A percentile compares a stretch with the other conserved stretches of the same genome.
phyloP scores from a whole-genome alignment of 2,888 invertebrate species.

The Gonocerus acuteangulatus region DNA sequence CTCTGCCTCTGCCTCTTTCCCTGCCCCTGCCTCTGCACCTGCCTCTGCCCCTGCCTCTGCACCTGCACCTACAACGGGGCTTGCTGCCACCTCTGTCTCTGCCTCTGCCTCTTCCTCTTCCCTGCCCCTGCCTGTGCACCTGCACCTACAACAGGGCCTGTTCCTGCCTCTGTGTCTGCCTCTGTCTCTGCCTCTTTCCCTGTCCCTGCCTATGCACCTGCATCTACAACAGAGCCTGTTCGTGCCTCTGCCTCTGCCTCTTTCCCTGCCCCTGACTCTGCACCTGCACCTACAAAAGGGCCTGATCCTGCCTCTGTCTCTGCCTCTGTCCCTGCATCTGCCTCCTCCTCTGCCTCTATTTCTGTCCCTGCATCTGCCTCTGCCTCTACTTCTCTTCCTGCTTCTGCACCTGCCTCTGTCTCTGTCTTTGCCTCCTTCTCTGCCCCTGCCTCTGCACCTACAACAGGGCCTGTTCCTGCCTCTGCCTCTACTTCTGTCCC shows the following conservation, averaged over 20 bases:
- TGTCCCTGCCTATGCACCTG: neutral
- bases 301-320: too few species aligned
- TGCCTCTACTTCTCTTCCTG: too few species aligned
- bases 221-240: neutral
- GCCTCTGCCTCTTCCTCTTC: neutral
- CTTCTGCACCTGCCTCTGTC: too few species aligned
- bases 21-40: neutral
- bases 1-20: conserved; percentile 13
- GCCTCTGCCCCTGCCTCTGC: conserved; percentile 4
- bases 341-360: conserved; percentile 6
- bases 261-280: neutral
- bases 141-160: neutral
- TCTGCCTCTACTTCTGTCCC: conserved; percentile 2
- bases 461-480: neutral
- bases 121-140: neutral
- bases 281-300: too few species aligned
- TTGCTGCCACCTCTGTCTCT: conserved; percentile 14
- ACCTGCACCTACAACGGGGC: neutral
- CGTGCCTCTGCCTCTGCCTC: neutral
- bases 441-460: neutral
- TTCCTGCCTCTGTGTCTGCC: conserved; percentile 36
- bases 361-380: conserved; percentile 5
- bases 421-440: conserved; percentile 12
- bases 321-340: neutral
- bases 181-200: neutral